A percentile compares a stretch with the other conserved stretches of the same genome.
Evolutionary conservation across 1,140 invertebrate species (phyloP).

Genomic region (Drosophila sproati): DNA sequence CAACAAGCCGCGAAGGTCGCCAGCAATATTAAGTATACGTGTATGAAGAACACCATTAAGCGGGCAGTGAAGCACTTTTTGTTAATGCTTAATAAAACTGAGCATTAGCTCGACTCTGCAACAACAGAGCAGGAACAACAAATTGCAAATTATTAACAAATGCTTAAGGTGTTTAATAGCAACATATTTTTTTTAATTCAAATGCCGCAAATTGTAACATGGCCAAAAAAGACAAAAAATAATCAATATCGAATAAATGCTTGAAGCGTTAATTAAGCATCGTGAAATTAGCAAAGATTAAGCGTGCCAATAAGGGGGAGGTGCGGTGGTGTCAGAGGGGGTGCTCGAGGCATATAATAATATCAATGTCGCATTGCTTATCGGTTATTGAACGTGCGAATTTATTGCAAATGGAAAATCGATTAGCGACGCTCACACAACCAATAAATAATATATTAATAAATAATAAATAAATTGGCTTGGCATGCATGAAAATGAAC

Average conservation of each 20-base stretch:
- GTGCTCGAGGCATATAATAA: background rate
- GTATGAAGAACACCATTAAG: constrained; percentile 66
- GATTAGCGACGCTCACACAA: constrained; percentile 33
- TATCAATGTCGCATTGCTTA: constrained; percentile 61
- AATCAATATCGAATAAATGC: constrained; percentile 28
- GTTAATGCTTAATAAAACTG: constrained; percentile 70
- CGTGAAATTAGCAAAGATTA: constrained; percentile 32
- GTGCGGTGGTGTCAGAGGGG: background rate
- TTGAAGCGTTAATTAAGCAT: constrained; percentile 38
- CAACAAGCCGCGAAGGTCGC: constrained; percentile 56
- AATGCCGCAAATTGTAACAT: constrained; percentile 65
- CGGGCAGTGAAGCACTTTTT: constrained; percentile 54
- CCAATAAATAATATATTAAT: constrained; percentile 46
- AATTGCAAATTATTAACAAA: constrained; percentile 49
- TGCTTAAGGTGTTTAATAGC: constrained; percentile 32
- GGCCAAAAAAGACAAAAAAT: constrained; percentile 29
- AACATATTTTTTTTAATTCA: constrained; percentile 52
- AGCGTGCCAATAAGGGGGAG: constrained; percentile 3
- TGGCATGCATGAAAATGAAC: constrained; percentile 34
- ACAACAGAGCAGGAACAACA: constrained; percentile 69
- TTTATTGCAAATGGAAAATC: constrained; percentile 38
- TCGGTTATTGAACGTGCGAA: constrained; percentile 58
- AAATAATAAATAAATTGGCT: constrained; percentile 28
- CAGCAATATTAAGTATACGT: constrained; percentile 62
- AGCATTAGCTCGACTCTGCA: constrained; percentile 59